Conservation (phyloP, 2,888 invertebrate species). For the Galeopsomyia nigrocyanea region DNA sequence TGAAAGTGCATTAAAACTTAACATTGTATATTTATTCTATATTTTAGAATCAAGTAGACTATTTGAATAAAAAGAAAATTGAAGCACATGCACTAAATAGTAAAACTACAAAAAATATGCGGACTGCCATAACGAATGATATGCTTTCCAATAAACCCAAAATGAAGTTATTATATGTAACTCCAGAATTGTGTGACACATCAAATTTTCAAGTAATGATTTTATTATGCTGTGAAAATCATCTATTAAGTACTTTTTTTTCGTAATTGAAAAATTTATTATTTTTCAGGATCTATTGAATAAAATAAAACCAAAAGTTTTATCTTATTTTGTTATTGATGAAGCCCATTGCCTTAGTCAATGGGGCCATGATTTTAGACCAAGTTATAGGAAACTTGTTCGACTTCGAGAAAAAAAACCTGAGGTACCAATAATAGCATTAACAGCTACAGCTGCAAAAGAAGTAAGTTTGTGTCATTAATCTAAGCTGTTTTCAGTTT, state of each 20-base stretch:
- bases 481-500: neutral
- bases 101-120: conserved; percentile 84
- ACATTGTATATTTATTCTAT: conserved; percentile 24
- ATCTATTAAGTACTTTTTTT: neutral
- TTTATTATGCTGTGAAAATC: conserved; percentile 4
- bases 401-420: conserved; percentile 75
- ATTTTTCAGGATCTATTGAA: conserved; percentile 46
- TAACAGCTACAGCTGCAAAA: conserved; percentile 94
- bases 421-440: conserved; percentile 84
- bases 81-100: conserved; percentile 93
- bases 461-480: conserved; percentile 65
- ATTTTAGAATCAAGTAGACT: conserved; percentile 89
- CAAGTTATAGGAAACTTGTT: conserved; percentile 93
- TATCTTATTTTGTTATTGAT: conserved; percentile 94
- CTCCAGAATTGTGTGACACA: conserved; percentile 94
- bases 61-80: conserved; percentile 83
- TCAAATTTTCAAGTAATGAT: conserved; percentile 63
- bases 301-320: conserved; percentile 36
- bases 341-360: conserved; percentile 98
- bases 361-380: conserved; percentile 99
- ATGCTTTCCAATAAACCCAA: conserved; percentile 77
- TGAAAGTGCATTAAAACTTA: neutral
- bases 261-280: conserved; percentile 2
- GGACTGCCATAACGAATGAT: conserved; percentile 83
- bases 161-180: conserved; percentile 91